A percentile compares a stretch with the other conserved stretches of the same genome.
These are phyloP conservation scores for Austrofundulus limnaeus DNA, from an alignment of 2,113 vertebrate species.

Conservation along the genomic window DNA sequence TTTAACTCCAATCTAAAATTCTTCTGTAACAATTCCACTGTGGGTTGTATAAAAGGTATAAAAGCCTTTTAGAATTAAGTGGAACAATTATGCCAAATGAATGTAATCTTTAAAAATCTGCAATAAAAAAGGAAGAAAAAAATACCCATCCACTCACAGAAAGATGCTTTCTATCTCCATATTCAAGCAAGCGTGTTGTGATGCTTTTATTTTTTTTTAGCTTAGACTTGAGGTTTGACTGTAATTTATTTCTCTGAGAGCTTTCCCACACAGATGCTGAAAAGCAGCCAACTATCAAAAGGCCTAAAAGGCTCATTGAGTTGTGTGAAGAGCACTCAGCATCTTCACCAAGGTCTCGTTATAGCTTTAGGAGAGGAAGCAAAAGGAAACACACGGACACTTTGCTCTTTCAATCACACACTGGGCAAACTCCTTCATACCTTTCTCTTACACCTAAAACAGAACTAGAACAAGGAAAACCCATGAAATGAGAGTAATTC, in stretches of 20 bases:
- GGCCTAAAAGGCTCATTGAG: slow-evolving; percentile 50
- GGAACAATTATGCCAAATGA: background rate
- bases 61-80: background rate
- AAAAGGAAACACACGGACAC: slow-evolving; percentile 34
- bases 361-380: slow-evolving; percentile 53
- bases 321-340: slow-evolving; percentile 70
- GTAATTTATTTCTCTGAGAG: slow-evolving; percentile 23
- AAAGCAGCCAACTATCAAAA: slow-evolving; percentile 37
- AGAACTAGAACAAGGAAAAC: background rate
- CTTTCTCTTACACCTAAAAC: slow-evolving; percentile 1
- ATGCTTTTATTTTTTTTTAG: slow-evolving; percentile 11
- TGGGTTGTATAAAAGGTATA: background rate
- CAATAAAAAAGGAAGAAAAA: background rate
- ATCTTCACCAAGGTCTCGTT: slow-evolving; percentile 72
- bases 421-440: slow-evolving; percentile 43
- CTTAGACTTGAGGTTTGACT: slow-evolving; percentile 4
- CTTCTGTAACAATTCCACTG: background rate
- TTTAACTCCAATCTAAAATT: background rate
- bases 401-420: slow-evolving; percentile 51
- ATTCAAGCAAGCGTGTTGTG: background rate
- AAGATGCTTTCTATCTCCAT: background rate
- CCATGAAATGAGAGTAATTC: background rate
- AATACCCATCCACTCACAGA: background rate
- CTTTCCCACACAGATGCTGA: slow-evolving; percentile 69
- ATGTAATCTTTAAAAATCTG: background rate